Evolutionary conservation across 2,113 vertebrate genomes (phyloP), one percentile per base, ranked within the genome.

Genomic region (Rhinopomastus cyanomelas): DNA sequence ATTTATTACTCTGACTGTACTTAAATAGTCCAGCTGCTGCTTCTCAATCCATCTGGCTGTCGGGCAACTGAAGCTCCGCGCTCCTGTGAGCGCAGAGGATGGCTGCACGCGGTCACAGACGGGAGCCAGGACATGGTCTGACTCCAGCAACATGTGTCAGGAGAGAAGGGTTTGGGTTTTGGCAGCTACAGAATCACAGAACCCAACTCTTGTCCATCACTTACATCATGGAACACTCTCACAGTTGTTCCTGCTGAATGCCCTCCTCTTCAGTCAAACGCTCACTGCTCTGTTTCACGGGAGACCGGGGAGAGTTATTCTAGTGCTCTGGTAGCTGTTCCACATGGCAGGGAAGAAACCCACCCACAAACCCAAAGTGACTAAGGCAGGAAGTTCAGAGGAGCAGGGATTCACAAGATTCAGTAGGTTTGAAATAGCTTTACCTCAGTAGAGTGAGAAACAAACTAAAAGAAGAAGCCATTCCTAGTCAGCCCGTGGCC

Each of bases 91-190:
- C n/a, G 36, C 44, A 44, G 26, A 51, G 36, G 16, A 32, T n/a
- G 2, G 7, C 5, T 25, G 25, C 56, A 65, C 37, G 32, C 0
- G 4, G 5, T 8, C 3, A 1, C 11, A 46, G 57, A 53, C 32
- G 23, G 0, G 19, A 84, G 25, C 0, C n/a, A n/a, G n/a, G n/a
- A n/a, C n/a, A n/a, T n/a, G 3, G 21, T 39, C 80, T 13, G 34
- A 23, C 27, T 67, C 18, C 0, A 79, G 26, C 15, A 57, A 34
- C 37, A 51, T 4, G 52, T 6, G 60, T 27, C 51, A 17, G 26
- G 22, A 42, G 19, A 75, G 23, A 39, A 36, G 2, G 49, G 59
- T 29, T 73, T 19, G n/a, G 11, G n/a, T n/a, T n/a, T 44, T 84
- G 72, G n/a, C 34, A 46, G 16, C 52, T 46, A 27, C 42, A 39